These are phyloP conservation scores for Manis crassicaudata DNA, from an alignment of 2,797 vertebrate genomes.

Conservation along the genomic window DNA sequence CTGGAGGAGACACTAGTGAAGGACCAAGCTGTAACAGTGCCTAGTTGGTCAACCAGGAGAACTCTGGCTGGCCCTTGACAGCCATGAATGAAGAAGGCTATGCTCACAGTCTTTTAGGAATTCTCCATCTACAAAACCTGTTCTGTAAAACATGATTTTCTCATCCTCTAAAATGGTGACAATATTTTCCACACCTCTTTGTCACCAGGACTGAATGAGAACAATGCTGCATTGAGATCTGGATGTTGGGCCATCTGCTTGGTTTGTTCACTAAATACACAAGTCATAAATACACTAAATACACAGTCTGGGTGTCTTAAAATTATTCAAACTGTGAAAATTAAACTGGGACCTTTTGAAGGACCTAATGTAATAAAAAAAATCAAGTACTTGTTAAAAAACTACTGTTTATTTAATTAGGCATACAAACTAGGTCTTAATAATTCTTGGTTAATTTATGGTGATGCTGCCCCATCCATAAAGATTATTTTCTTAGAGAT, in stretches of 20 bases:
- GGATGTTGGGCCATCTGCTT: background rate
- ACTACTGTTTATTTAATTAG: background rate
- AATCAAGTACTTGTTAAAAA: slow-evolving; percentile 17
- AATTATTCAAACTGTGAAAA: slow-evolving; percentile 32
- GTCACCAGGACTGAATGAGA: background rate
- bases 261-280: background rate
- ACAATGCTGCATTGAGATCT: background rate
- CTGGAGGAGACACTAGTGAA: background rate
- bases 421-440: slow-evolving; percentile 32
- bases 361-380: background rate
- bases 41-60: background rate
- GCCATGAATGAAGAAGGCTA: background rate
- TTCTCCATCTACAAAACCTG: slow-evolving; percentile 18
- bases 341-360: slow-evolving; percentile 26
- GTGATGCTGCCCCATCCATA: background rate
- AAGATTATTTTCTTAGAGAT: slow-evolving; percentile 32
- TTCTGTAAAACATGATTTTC: background rate
- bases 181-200: slow-evolving; percentile 10
- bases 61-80: background rate
- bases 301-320: slow-evolving; percentile 5
- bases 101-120: background rate
- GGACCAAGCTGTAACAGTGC: background rate
- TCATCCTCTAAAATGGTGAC: background rate
- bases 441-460: slow-evolving; percentile 35
- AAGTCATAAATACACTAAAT: slow-evolving; percentile 1